Conservation (phyloP, 2,797 vertebrate genomes). For the Tadarida brasiliensis region DNA sequence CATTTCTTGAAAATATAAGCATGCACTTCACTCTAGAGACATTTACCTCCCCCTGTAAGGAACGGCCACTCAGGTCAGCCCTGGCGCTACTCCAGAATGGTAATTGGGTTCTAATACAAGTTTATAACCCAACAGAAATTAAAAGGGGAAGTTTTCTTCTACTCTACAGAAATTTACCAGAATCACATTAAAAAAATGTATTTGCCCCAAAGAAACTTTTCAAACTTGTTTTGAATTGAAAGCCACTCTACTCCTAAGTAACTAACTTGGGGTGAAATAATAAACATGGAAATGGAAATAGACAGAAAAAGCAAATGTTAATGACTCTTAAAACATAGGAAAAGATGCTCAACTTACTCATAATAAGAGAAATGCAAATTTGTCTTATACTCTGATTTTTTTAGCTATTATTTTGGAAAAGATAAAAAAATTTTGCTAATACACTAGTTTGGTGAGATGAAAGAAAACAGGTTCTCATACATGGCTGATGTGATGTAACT, state of each 20-base stretch:
- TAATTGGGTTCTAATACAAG: constrained; percentile 63
- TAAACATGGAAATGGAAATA: neutral
- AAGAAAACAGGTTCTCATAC: neutral
- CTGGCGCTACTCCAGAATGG: neutral
- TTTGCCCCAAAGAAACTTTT: constrained; percentile 74
- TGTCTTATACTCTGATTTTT: neutral
- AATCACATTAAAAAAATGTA: constrained; percentile 71
- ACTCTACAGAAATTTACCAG: constrained; percentile 74
- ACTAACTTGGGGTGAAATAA: neutral
- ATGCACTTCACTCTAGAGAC: constrained; percentile 58
- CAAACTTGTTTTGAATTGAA: constrained; percentile 70
- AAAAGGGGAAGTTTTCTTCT: constrained; percentile 55
- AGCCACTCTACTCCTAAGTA: neutral
- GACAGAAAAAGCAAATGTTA: neutral
- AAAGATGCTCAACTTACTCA: constrained; percentile 47
- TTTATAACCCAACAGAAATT: constrained; percentile 65
- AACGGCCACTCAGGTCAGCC: neutral
- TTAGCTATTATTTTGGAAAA: constrained; percentile 26
- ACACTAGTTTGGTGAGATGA: neutral
- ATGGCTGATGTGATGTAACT: neutral
- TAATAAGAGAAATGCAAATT: constrained; percentile 4
- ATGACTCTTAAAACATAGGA: neutral
- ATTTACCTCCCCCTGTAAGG: constrained; percentile 29
- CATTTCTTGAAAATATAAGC: constrained; percentile 72
- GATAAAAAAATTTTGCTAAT: neutral